Base-by-base conservation (phyloP, 2,888 invertebrate genomes). In the Exephanes ischioxanthus region DNA sequence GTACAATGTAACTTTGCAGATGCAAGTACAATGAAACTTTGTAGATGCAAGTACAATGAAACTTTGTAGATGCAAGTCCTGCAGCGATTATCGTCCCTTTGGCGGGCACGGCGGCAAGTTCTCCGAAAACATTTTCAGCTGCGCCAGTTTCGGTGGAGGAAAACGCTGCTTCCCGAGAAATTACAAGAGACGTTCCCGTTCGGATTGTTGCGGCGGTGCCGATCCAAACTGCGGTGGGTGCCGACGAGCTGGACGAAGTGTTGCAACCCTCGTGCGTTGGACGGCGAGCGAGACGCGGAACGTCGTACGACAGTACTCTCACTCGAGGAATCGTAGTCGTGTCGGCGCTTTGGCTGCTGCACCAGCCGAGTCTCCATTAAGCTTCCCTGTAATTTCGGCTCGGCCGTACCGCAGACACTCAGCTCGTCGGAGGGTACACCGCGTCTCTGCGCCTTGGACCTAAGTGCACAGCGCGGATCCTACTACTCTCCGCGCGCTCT, bases 311-410 rank as follows among this genome's bases (percentile, higher is more conserved):
- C 19, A 4, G 22, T 19, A 66, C 30, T 16, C 61, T 61, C 66
- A 19, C 16, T 26, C 58, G 26, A 16, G 7, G 19, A n/a, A 53
- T 53, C 45, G 45, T 11, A 45, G 61, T 63, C 33, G n/a, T 22
- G 58, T 19, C 78, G 55, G 45, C 33, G 33, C 63, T 78, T 72
- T 30, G 30, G 80, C 77, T 78, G 71, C 51, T 76, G 58, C 19
- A 51, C 48, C 48, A 63, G 51, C 33, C 33, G 48, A 85, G 87
- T 79, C 86, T 91, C 90, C 91, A 91, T 90, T 90, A 91, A 89
- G 88, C 79, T 33, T 79, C 70, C 86, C 89, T 83, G 90, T 90
- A 91, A 91, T 91, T 91, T 90, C 81, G 86, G 87, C 86, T 87
- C 84, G 87, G 76, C 79, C 71, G 72, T 86, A 91, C 91, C 90